These are phyloP conservation scores for Platycheirus albimanus DNA, from an alignment of 2,888 invertebrate genomes.

Conservation along the genomic window DNA sequence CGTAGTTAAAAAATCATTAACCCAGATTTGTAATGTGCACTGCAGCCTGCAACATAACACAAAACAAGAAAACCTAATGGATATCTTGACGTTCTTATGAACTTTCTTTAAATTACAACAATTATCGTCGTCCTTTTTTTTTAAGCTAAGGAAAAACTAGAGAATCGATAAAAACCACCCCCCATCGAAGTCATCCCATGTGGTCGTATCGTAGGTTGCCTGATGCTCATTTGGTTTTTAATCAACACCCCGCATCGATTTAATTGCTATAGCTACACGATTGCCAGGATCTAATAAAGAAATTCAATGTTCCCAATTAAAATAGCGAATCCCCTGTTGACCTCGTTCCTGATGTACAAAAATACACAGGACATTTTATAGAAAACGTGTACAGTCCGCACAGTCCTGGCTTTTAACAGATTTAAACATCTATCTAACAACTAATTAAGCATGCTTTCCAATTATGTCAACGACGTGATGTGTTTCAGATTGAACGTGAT, in stretches of 20 bases:
- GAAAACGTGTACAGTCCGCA: not conserved
- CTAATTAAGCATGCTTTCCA: constrained; percentile 52
- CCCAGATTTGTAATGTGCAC: constrained; percentile 22
- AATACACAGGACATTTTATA: not conserved
- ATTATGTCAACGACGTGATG: constrained; percentile 52
- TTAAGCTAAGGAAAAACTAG: not conserved
- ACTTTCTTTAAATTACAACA: not conserved
- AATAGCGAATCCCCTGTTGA: constrained; percentile 44
- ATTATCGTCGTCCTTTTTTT: not conserved
- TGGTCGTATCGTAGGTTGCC: constrained; percentile 4
- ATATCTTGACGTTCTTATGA: not conserved
- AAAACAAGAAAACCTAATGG: not conserved
- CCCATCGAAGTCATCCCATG: constrained; percentile 18
- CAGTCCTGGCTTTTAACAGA: not conserved
- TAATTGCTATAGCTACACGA: constrained; percentile 12
- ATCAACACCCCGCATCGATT: constrained; percentile 56
- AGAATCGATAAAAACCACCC: not conserved
- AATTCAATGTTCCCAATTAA: constrained; percentile 47
- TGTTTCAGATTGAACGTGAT: constrained; percentile 46
- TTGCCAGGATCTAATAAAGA: constrained; percentile 34
- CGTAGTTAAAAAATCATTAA: constrained; percentile 27
- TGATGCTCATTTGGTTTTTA: constrained; percentile 38
- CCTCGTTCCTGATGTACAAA: constrained; percentile 19
- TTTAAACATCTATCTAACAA: constrained; percentile 33
- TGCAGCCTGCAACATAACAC: not conserved